Conservation (phyloP, 2,797 vertebrate genomes). For the Gallinago nigripennis region DNA sequence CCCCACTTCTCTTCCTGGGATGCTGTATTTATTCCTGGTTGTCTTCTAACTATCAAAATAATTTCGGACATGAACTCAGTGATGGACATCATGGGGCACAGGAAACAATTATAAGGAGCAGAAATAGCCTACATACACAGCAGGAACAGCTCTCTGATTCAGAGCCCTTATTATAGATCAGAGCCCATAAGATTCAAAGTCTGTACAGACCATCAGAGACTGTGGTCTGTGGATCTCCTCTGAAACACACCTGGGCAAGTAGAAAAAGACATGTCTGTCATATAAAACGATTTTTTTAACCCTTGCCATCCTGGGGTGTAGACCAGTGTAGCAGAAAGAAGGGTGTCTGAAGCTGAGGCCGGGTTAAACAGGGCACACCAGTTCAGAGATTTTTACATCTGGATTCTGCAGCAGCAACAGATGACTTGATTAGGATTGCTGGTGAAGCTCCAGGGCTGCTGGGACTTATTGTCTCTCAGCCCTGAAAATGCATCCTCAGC, state of each 20-base stretch:
- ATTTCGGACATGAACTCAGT: neutral
- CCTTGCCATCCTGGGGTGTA: neutral
- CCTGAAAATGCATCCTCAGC: neutral
- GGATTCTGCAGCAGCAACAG: neutral
- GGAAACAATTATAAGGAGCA: slow-evolving; percentile 7
- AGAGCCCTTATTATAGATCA: slow-evolving; percentile 12
- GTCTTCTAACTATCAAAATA: neutral
- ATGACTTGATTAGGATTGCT: neutral
- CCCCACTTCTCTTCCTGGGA: neutral
- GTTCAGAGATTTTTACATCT: neutral
- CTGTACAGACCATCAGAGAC: neutral
- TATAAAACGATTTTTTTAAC: neutral
- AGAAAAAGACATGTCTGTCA: neutral
- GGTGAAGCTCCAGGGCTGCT: neutral
- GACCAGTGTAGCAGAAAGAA: neutral
- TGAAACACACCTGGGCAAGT: neutral
- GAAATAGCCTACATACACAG: slow-evolving; percentile 15
- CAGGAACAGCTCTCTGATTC: neutral
- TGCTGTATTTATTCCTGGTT: neutral
- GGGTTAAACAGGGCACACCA: neutral
- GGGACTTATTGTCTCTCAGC: neutral
- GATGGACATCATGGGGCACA: neutral
- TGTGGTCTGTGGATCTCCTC: neutral
- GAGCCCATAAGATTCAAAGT: slow-evolving; percentile 17
- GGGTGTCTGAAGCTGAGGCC: neutral